Evolutionary conservation across 2,888 invertebrate species (phyloP), one percentile per base, ranked within the genome.

Genomic region (Dusona sp.): DNA sequence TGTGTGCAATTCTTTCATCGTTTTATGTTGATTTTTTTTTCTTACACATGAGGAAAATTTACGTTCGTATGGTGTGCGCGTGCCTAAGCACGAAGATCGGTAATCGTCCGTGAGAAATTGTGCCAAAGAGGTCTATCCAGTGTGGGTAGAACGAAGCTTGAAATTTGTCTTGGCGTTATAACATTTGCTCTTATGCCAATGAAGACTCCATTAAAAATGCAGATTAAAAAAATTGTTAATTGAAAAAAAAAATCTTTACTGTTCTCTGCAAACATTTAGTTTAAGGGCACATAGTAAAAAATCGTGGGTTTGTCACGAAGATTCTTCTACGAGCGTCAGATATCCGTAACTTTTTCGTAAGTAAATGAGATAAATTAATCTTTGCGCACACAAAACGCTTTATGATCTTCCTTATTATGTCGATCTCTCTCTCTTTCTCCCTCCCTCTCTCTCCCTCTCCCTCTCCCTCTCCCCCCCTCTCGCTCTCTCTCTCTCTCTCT

Each of bases 61-160:
- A 38, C 19, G 33, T 54, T 22, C 19, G 48, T 57, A 73, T 68
- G 36, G 77, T 77, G 77, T 77, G 77, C 86, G 85, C 89, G 85
- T 87, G 89, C 83, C 87, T 85, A 86, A 85, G 83, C 88, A 87
- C 85, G 86, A 85, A 86, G 85, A 89, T 88, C 79, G 86, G 85
- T 88, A 89, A 89, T 87, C 84, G 82, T 72, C 83, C 88, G 85
- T 89, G 77, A 75, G 87, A 87, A 89, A 84, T 86, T 84, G 83
- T 83, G 86, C 79, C 88, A 70, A 84, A 84, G 85, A 88, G 84
- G 85, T 88, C 86, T 79, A 57, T 54, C 22, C 73, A 45, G 65
- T 83, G 87, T 85, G 81, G 84, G 75, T 83, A 25, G 22, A 57
- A 78, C 65, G 65, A 67, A 79, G 57, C 64, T 78, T 61, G 74